phyloP scores from a whole-genome alignment of 2,113 vertebrate genomes.

The Sinocyclocheilus anophthalmus region DNA sequence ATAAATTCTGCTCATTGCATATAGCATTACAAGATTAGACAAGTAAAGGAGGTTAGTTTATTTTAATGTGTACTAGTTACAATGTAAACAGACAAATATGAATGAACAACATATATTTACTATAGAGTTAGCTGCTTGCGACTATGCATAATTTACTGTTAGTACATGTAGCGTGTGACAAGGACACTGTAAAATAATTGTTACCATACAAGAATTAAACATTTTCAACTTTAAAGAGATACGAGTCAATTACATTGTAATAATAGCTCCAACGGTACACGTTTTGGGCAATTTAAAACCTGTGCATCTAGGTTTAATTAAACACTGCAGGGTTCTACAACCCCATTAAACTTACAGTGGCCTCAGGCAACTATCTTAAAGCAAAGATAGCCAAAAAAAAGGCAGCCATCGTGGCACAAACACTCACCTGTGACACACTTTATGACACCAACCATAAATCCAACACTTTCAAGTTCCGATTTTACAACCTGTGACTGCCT shows the following conservation, averaged over 20 bases:
- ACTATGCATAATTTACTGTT: no score
- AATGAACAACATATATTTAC: no score
- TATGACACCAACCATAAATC: conserved; percentile 34
- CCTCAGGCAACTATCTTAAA: conserved; percentile 15
- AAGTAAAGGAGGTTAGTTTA: no score
- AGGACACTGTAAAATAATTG: not conserved
- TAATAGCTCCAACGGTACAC: no score
- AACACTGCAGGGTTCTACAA: not conserved
- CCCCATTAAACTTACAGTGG: not conserved
- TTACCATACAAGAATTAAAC: not conserved
- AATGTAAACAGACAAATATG: no score
- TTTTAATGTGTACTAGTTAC: no score
- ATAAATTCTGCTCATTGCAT: not conserved
- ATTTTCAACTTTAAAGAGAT: not conserved
- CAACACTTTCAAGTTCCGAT: conserved; percentile 15
- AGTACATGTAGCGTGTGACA: no score
- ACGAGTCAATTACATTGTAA: not conserved
- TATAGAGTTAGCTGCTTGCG: no score
- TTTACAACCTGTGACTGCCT: conserved; percentile 35
- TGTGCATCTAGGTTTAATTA: not conserved
- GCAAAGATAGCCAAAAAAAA: conserved; percentile 12
- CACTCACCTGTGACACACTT: conserved; percentile 30
- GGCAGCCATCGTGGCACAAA: conserved; percentile 7
- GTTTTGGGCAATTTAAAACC: not conserved
- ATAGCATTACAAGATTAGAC: not conserved